Evolutionary conservation across 2,113 vertebrate genomes (phyloP), one percentile per base, ranked within the genome.

Genomic region (Gobiocypris rarus): DNA sequence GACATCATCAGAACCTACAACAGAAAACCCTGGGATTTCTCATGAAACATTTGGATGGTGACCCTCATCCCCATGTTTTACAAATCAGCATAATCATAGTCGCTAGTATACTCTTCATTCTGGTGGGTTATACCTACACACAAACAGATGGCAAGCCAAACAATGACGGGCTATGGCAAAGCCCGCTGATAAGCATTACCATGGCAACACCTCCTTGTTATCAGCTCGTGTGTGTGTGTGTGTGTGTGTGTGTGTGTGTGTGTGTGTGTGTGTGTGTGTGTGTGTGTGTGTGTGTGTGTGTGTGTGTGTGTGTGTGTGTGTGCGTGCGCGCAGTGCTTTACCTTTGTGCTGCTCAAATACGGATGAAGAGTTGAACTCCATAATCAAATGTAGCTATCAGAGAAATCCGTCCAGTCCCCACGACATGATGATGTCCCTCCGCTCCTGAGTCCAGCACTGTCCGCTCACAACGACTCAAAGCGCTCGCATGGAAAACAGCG

Each of bases 301-400:
- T 48, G 17, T 41, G 43, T 54, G 34, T 24, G 38, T 41, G 38
- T 41, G 38, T 41, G 38, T 41, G 38, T 41, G 5, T 41, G 38
- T 41, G 17, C 5, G 11, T 31, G 54, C 15, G 38, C 45, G 52
- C 31, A 15, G 5, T 69, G 67, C 77, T 93, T 94, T 95, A 97
- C 96, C 96, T 95, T 95, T 96, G 22, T 94, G 95, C 87, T 95
- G 95, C 91, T 96, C 96, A 87, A 97, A 96, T 73, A 95, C 91
- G 26, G 96, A 95, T 0, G 95, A 94, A 54, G 94, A 89, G 91
- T 94, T 95, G 91, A 97, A 97, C 92, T 97, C 96, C 96, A 97
- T 97, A 83, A 88, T 83, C 91, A 87, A 85, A 85, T 6, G 13
- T 78, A 77, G 71, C 67, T 31, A 31, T 67, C 17, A 65, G 45